Evolutionary conservation across 2,113 vertebrate species (phyloP), one percentile per base, ranked within the genome.

Genomic region (Osmerus eperlanus): DNA sequence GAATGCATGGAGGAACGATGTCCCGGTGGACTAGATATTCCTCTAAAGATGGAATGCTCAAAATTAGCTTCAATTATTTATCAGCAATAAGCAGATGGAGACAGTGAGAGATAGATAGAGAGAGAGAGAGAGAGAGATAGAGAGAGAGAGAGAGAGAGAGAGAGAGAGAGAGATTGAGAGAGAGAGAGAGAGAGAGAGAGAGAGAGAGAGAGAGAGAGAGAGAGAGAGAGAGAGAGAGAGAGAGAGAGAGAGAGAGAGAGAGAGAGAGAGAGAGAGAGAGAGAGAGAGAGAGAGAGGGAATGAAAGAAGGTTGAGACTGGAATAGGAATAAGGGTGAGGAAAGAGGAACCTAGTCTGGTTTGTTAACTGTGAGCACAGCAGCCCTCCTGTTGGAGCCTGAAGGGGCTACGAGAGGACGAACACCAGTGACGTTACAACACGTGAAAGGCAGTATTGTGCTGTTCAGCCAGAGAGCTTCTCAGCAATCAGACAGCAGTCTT

Each of bases 1-100:
- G 41, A 83, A 73, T 65, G 65, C 69, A 53, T 9, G 9, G 58
- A 36, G 63, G 65, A 66, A 68, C 70, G 68, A 75, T 56, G 77
- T 84, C 77, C 80, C 83, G 53, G 62, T 62, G 69, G 82, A 81
- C 14, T 19, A 29, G 71, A 76, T 85, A 82, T 76, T 78, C 77
- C 83, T 72, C 36, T 36, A 64, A 78, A 84, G 74, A 81, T 71
- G 65, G 72, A 81, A 80, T 18, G 25, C 74, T 86, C 76, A 70
- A 83, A 84, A 89, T 80, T 58, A 83, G 65, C 54, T 79, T 90
- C 63, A 89, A 88, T 89, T 84, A 87, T 89, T 89, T 83, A 89
- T 87, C 67, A 71, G 72, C 51, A 75, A 70, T 76, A 83, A 81
- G 71, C 69, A 77, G 65, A 78, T 62, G 71, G 79, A 81, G 67